These are phyloP conservation scores for Hyposmocoma kahamanoa DNA, from an alignment of 1,140 invertebrate species.

Conservation along the genomic window DNA sequence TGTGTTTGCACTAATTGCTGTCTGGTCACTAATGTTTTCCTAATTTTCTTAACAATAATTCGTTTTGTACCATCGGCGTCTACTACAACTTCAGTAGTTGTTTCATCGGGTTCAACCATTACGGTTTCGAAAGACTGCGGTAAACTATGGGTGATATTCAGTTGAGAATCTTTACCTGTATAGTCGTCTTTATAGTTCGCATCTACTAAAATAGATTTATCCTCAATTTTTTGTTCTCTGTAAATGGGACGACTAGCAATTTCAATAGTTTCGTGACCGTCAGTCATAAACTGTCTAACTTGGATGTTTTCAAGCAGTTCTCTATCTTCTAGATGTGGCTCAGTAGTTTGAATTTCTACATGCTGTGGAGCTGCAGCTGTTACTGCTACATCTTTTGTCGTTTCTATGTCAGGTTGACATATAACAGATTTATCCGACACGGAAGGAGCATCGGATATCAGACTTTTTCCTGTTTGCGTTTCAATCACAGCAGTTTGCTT, in stretches of 20 bases:
- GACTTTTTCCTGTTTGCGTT: constrained; percentile 76
- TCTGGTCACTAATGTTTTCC: constrained; percentile 73
- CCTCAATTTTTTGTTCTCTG: constrained; percentile 65
- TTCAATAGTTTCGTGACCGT: constrained; percentile 84
- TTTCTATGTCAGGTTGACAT: constrained; percentile 46
- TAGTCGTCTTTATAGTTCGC: constrained; percentile 79
- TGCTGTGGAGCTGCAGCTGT: constrained; percentile 72
- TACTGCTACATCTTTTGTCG: constrained; percentile 61
- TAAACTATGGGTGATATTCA: constrained; percentile 78
- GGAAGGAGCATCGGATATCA: constrained; percentile 51
- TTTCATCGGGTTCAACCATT: constrained; percentile 84
- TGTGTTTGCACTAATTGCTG: constrained; percentile 72
- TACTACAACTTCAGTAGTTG: constrained; percentile 84
- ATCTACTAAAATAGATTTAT: constrained; percentile 79
- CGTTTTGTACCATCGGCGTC: constrained; percentile 87
- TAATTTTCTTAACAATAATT: constrained; percentile 83
- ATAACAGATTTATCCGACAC: constrained; percentile 56
- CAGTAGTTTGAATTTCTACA: constrained; percentile 77
- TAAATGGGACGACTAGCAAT: constrained; percentile 80
- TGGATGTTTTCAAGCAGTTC: constrained; percentile 79
- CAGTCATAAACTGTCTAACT: constrained; percentile 79
- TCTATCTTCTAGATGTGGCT: constrained; percentile 42
- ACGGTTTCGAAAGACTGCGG: constrained; percentile 87
- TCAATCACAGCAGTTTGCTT: constrained; percentile 54
- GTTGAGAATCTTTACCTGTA: constrained; percentile 72